These are phyloP conservation scores for Phylloscopus collybita DNA, from an alignment of 2,797 vertebrate genomes.

Conservation along the genomic window DNA sequence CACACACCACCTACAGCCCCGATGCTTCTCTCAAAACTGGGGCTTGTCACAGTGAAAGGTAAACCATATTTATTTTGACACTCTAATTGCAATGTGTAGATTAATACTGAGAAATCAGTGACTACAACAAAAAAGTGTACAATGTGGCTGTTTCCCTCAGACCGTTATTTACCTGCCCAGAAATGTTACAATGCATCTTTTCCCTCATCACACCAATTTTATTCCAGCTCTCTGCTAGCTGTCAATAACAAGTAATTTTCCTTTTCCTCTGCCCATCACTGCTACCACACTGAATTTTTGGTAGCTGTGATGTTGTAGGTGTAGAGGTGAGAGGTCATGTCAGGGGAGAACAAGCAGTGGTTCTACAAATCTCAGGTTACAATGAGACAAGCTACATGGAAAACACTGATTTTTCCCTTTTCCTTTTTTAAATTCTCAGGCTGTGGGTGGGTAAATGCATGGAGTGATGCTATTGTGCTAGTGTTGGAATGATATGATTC, in stretches of 20 bases:
- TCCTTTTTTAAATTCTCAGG: neutral
- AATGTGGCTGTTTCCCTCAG: neutral
- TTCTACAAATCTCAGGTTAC: neutral
- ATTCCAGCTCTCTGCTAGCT: neutral
- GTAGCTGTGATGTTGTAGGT: neutral
- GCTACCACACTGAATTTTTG: neutral
- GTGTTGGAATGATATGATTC: neutral
- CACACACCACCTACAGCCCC: rapidly evolving
- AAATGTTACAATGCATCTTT: neutral
- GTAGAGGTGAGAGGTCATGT: neutral
- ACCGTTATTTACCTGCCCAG: neutral
- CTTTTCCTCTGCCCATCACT: neutral
- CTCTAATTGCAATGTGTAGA: neutral
- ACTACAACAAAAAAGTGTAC: neutral
- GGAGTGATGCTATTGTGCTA: neutral
- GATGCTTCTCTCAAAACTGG: rapidly evolving
- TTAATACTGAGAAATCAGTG: neutral
- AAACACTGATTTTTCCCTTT: neutral
- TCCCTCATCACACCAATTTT: neutral
- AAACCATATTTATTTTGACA: neutral
- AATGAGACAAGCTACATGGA: neutral
- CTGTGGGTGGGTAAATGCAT: neutral
- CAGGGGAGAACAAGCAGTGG: neutral
- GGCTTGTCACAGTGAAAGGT: neutral
- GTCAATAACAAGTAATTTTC: neutral